Percentiles rank a stretch among this genome's conserved stretches.
Conservation (phyloP, 1,140 invertebrate species). For the Harpegnathos saltator region DNA sequence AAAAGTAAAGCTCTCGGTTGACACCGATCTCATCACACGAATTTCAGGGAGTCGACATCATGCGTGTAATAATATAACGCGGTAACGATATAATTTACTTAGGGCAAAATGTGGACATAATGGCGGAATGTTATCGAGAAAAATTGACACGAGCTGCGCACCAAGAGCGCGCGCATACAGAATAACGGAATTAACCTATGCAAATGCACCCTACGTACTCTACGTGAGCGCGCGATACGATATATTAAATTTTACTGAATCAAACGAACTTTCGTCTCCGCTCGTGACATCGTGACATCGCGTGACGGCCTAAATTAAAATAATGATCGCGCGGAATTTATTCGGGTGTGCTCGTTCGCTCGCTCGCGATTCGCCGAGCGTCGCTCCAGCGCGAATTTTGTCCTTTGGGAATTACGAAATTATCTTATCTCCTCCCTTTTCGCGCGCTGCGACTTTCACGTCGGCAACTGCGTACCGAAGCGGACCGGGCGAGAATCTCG, state of each 20-base stretch:
- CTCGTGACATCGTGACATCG: constrained; percentile 39
- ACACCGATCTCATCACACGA: background rate
- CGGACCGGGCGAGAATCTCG: constrained; percentile 40
- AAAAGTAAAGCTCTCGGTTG: no score
- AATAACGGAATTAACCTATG: constrained; percentile 58
- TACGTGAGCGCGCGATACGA: constrained; percentile 23
- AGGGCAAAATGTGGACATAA: constrained; percentile 36
- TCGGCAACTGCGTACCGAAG: constrained; percentile 40
- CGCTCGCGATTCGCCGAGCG: constrained; percentile 10
- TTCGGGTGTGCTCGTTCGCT: background rate
- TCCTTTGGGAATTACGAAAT: constrained; percentile 39
- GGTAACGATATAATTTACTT: constrained; percentile 21
- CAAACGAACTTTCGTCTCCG: constrained; percentile 48
- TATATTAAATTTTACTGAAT: constrained; percentile 56
- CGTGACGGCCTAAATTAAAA: constrained; percentile 46
- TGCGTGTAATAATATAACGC: background rate
- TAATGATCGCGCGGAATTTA: constrained; percentile 36
- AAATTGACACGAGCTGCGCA: constrained; percentile 42
- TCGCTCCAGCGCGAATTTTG: constrained; percentile 17
- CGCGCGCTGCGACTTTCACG: constrained; percentile 17
- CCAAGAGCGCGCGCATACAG: background rate
- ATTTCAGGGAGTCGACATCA: background rate
- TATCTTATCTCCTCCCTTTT: constrained; percentile 37
- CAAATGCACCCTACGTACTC: constrained; percentile 40
- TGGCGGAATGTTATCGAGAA: constrained; percentile 35